These are phyloP conservation scores for Lynx canadensis DNA, from an alignment of 2,113 vertebrate genomes.

Conservation along the genomic window DNA sequence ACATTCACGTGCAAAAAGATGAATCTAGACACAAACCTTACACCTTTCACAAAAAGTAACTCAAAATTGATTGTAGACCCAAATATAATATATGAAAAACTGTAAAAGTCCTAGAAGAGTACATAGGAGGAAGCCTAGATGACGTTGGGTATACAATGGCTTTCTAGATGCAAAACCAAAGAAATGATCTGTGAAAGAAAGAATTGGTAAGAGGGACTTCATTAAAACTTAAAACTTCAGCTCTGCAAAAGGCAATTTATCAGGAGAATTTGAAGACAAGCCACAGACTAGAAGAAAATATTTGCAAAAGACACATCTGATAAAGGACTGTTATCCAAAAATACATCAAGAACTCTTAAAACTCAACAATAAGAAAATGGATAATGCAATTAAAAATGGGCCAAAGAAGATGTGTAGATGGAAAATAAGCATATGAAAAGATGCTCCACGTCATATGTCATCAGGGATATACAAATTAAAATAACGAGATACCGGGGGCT, in stretches of 20 bases:
- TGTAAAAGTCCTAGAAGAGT: neutral
- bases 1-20: neutral
- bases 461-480: neutral
- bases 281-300: neutral
- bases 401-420: neutral
- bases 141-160: neutral
- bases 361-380: neutral
- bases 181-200: neutral
- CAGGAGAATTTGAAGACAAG: neutral
- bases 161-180: neutral
- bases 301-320: neutral
- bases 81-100: neutral
- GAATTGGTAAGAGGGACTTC: neutral
- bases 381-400: neutral
- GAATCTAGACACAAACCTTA: neutral
- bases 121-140: neutral
- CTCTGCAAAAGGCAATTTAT: neutral
- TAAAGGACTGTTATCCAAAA: neutral
- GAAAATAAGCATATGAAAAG: neutral
- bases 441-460: neutral
- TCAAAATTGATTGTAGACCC: neutral
- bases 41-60: neutral
- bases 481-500: neutral
- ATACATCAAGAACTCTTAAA: neutral
- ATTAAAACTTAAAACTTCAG: neutral